These are phyloP conservation scores for Bergia puertoricense DNA, from an alignment of 92 coral and sea anemone genomes.

Conservation along the genomic window DNA sequence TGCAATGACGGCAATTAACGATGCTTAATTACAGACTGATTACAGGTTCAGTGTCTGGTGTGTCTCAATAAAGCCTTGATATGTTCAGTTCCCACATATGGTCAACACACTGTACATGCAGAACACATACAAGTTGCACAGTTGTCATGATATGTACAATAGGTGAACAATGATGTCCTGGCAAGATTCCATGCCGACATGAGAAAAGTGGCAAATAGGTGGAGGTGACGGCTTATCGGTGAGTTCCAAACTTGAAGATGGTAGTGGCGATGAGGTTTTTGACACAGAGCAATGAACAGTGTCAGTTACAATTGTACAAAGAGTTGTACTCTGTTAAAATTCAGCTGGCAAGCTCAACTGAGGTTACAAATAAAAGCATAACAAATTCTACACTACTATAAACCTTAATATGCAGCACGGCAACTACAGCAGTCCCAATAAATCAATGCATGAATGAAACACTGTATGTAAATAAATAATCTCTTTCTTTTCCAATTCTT, in stretches of 20 bases:
- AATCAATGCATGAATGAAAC: not conserved
- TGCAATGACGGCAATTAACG: not conserved
- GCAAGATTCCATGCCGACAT: constrained; percentile 26
- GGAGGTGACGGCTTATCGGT: constrained; percentile 13
- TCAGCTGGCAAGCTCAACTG: not conserved
- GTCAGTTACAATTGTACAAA: not conserved
- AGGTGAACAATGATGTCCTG: constrained; percentile 27
- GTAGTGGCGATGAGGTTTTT: constrained; percentile 24
- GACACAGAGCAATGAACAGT: constrained; percentile 39
- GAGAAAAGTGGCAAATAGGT: constrained; percentile 31
- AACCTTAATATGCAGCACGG: not conserved
- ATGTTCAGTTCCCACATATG: constrained; percentile 24
- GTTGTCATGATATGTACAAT: constrained; percentile 17
- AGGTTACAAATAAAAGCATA: not conserved
- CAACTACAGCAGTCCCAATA: not conserved
- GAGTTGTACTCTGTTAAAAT: not conserved
- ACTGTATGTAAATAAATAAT: constrained; percentile 30
- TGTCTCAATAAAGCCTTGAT: not conserved
- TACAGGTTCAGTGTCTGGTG: not conserved
- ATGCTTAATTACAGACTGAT: not conserved
- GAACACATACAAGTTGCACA: constrained; percentile 19
- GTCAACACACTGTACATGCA: constrained; percentile 10
- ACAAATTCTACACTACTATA: not conserved
- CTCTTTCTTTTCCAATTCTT: constrained; percentile 13
- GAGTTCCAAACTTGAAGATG: constrained; percentile 32